Base-by-base conservation (phyloP, 2,797 vertebrate genomes). In the Macropus fuliginosus region DNA sequence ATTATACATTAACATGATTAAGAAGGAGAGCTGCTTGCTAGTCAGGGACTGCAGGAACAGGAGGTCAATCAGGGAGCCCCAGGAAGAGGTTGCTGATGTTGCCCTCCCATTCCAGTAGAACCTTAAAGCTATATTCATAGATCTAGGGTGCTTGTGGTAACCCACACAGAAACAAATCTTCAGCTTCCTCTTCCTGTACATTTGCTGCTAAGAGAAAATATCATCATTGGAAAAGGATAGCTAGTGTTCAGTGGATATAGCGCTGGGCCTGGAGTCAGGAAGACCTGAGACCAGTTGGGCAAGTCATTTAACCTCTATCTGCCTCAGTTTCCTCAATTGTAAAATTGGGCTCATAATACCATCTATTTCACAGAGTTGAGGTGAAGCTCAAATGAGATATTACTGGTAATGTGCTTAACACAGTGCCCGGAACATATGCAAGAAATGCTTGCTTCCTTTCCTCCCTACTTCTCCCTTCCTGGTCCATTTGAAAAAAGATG, bases 401-500 rank as follows among this genome's bases (percentile, higher is more conserved):
- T 50, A 28, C 27, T 87, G 74, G 3, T 46, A 27, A 87, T 27
- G 3, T 50, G 13, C 66, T 81, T 24, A 46, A n/a, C 21, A 50
- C 28, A 31, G 6, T 94, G 55, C 81, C 52, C 55, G 66, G 34
- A 31, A 62, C 12, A 90, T 40, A 18, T 52, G 13, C 14, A 59
- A 31, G 1, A 55, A 0, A 50, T 27, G 55, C 59, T 92, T 50
- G 24, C 18, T 18, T n/a, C 56, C 52, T 18, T 31, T 1, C 18
- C 55, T 4, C 3, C 54, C 11, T 40, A 54, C 66, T 93, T 40
- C 18, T 12, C 9, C 40, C 66, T 89, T 94, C 89, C 31, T 10
- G 55, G 52, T 57, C 94, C 91, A 55, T 95, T 93, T 89, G 18
- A 50, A 92, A 92, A 14, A 54, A 54, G 27, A 54, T 55, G 87